phyloP scores from a whole-genome alignment of 2,113 vertebrate genomes.

The Phalacrocorax carbo region DNA sequence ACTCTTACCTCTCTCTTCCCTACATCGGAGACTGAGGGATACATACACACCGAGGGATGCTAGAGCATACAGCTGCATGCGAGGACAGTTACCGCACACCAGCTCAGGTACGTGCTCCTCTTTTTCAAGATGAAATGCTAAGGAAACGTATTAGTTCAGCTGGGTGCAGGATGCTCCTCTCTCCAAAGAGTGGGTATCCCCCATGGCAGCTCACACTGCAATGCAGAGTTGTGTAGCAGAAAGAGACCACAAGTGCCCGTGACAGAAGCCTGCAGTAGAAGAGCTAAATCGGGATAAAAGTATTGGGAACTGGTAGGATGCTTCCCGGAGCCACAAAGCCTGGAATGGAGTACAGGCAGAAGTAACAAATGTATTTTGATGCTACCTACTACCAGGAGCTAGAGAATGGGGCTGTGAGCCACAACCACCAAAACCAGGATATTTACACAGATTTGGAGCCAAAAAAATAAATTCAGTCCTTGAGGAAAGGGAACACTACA shows the following conservation, averaged over 20 bases:
- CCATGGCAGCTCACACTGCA: rapidly evolving
- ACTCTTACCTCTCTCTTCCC: not conserved
- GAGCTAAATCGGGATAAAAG: not conserved
- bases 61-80: not conserved
- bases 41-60: rapidly evolving
- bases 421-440: not conserved
- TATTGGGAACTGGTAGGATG: not conserved
- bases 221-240: rapidly evolving
- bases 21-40: not conserved
- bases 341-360: not conserved
- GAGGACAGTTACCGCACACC: not conserved
- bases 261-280: not conserved
- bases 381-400: not conserved
- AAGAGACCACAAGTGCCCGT: not conserved
- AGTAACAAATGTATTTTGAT: not conserved
- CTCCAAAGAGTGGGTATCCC: not conserved
- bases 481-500: not conserved
- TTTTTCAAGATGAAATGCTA: rapidly evolving
- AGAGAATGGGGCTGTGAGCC: not conserved
- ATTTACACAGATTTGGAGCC: not conserved
- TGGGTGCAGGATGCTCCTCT: not conserved
- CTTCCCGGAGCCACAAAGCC: not conserved
- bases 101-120: not conserved
- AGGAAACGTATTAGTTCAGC: not conserved
- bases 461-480: not conserved